These are phyloP conservation scores for Corydoras maculifer DNA, from an alignment of 2,113 vertebrate genomes.

Conservation along the genomic window DNA sequence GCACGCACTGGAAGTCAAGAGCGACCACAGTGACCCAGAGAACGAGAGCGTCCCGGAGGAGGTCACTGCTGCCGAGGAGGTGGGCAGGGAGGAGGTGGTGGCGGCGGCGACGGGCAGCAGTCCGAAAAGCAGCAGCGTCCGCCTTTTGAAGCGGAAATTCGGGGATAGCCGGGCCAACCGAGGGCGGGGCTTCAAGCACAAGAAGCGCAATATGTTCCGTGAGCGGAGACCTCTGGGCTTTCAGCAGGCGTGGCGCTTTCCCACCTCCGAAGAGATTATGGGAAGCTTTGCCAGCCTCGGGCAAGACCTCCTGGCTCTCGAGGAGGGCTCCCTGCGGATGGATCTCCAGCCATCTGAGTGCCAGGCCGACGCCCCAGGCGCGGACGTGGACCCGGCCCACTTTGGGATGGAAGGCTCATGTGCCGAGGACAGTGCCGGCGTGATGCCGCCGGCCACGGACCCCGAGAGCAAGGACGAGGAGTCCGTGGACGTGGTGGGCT, in stretches of 20 bases:
- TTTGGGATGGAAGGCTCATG: constrained; percentile 52
- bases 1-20: constrained; percentile 69
- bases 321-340: constrained; percentile 47
- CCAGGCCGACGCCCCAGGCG: constrained; percentile 44
- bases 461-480: constrained; percentile 58
- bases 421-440: constrained; percentile 53
- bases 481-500: constrained; percentile 63
- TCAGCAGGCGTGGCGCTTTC: constrained; percentile 61
- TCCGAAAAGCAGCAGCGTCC: constrained; percentile 12
- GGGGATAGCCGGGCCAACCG: constrained; percentile 50
- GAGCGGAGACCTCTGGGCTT: constrained; percentile 52
- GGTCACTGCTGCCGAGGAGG: constrained; percentile 36
- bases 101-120: background rate
- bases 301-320: constrained; percentile 49
- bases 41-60: constrained; percentile 38
- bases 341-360: constrained; percentile 47
- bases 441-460: constrained; percentile 42
- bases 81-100: constrained; percentile 40
- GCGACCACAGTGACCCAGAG: constrained; percentile 55
- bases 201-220: constrained; percentile 48
- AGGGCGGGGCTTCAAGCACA: constrained; percentile 63
- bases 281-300: constrained; percentile 58
- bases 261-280: constrained; percentile 53
- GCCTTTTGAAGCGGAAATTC: constrained; percentile 45
- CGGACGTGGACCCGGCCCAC: constrained; percentile 43